Conservation (phyloP, 2,797 vertebrate species). For the Pseudotriccus pelzelni region DNA sequence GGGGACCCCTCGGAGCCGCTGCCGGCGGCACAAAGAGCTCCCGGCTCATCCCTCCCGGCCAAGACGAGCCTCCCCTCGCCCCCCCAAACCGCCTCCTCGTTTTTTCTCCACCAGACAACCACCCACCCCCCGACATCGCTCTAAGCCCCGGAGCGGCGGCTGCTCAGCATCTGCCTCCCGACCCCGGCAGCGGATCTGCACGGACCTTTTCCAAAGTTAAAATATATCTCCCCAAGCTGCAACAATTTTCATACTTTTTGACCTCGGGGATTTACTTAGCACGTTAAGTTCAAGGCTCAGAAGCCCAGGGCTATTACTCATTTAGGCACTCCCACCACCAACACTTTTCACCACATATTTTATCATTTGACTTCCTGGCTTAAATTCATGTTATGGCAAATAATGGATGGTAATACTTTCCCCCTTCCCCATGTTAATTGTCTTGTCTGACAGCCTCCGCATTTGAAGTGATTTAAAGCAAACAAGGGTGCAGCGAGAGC, state of each 20-base stretch:
- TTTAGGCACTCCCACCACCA: slow-evolving; percentile 33
- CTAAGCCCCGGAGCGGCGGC: neutral
- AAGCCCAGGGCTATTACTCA: slow-evolving; percentile 67
- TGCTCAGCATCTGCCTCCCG: neutral
- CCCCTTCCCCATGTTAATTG: slow-evolving; percentile 71
- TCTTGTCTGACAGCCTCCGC: slow-evolving; percentile 71
- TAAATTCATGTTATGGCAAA: slow-evolving; percentile 66
- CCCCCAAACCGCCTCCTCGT: neutral
- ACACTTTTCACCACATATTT: slow-evolving; percentile 51
- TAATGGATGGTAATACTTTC: slow-evolving; percentile 61
- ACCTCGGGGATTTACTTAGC: slow-evolving; percentile 70
- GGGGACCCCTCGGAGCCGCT: neutral
- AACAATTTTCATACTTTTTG: slow-evolving; percentile 63
- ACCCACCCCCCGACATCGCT: neutral
- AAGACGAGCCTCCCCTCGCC: neutral
- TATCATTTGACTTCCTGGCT: slow-evolving; percentile 64
- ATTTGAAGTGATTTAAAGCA: slow-evolving; percentile 72
- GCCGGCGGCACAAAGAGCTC: neutral
- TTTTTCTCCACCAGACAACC: neutral
- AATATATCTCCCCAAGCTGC: slow-evolving; percentile 65
- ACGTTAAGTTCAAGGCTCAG: slow-evolving; percentile 65
- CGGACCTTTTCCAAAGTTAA: slow-evolving; percentile 55
- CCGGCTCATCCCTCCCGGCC: neutral
- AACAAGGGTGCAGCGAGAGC: slow-evolving; percentile 14
- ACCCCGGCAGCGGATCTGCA: neutral